Evolutionary conservation across 1,140 invertebrate genomes (phyloP).

Genomic region (Metaphire vulgaris): DNA sequence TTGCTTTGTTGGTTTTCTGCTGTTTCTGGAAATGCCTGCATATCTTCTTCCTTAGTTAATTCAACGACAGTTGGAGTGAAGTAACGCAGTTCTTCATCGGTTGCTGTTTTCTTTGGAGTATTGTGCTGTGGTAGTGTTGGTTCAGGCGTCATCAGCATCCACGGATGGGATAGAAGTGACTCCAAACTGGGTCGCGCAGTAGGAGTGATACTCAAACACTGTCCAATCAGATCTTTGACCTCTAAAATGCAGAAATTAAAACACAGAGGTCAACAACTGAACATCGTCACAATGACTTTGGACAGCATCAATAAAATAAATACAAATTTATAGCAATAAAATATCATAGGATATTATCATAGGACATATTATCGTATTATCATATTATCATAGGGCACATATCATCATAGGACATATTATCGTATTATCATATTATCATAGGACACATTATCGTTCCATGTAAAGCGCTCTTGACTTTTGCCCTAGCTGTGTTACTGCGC

Average conservation of each 20-base stretch:
- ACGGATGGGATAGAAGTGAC: conserved; percentile 59
- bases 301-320: conserved; percentile 7
- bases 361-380: neutral
- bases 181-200: conserved; percentile 56
- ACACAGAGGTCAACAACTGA: too few species aligned
- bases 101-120: neutral
- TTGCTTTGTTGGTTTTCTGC: neutral
- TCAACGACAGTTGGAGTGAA: neutral
- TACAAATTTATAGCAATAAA: conserved; percentile 7
- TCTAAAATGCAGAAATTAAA: conserved; percentile 46
- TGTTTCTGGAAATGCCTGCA: neutral
- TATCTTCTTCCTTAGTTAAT: neutral
- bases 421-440: neutral
- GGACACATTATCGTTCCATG: too few species aligned
- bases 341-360: neutral
- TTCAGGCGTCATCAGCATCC: conserved; percentile 45
- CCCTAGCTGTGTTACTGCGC: too few species aligned
- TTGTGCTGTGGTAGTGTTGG: too few species aligned
- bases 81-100: neutral
- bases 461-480: too few species aligned
- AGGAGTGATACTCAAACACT: conserved; percentile 57
- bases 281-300: neutral
- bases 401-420: neutral
- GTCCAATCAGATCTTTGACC: conserved; percentile 59
- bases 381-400: neutral